Percentiles rank a stretch among this genome's conserved stretches.
phyloP scores from a whole-genome alignment of 2,113 vertebrate species.

The Rafetus swinhoei region DNA sequence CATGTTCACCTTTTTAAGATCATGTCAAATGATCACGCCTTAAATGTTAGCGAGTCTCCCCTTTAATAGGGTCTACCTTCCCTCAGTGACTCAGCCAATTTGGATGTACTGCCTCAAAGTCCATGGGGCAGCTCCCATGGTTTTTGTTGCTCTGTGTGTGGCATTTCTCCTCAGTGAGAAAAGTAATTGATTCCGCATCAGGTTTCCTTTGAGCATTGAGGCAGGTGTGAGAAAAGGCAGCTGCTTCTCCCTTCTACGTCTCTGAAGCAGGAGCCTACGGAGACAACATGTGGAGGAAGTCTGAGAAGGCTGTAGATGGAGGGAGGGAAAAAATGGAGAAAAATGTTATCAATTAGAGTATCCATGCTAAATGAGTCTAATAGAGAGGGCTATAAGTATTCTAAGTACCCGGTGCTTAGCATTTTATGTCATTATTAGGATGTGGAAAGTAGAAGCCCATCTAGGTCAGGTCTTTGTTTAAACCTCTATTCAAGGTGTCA shows the following conservation, averaged over 20 bases:
- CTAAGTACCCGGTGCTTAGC: no score
- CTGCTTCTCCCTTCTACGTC: not conserved
- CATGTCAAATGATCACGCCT: rapidly evolving
- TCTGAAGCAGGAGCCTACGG: not conserved
- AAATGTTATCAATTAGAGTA: no score
- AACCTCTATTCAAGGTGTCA: no score
- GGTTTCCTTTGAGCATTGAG: not conserved
- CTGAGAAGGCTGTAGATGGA: not conserved
- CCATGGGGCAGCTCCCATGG: not conserved
- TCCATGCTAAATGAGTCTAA: no score
- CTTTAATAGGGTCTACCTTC: not conserved
- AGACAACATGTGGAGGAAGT: not conserved
- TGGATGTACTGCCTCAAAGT: conserved; percentile 1
- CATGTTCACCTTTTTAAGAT: not conserved
- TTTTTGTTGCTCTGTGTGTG: not conserved
- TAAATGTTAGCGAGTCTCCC: not conserved
- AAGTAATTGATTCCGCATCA: not conserved
- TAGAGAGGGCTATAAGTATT: no score
- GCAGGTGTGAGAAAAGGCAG: not conserved
- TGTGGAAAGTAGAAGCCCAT: no score
- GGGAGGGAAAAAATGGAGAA: not conserved
- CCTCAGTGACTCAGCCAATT: not conserved
- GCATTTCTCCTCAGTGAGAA: not conserved
- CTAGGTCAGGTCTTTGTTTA: no score
- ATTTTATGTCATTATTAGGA: no score